Base-by-base conservation (phyloP, 2,888 invertebrate species). In the Aleiodes testaceus region DNA sequence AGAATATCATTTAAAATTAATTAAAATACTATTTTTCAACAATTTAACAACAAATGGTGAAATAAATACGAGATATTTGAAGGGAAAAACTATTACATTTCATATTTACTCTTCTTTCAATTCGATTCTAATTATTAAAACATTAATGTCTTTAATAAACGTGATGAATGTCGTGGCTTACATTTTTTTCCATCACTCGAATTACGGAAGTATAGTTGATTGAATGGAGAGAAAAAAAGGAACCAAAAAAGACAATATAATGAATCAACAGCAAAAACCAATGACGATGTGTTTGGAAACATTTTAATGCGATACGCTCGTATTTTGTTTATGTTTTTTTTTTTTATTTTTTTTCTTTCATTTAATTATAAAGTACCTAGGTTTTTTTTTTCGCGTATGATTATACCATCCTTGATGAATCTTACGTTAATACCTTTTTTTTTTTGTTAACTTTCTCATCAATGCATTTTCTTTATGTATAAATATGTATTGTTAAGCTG, bases 371-470 rank as follows among this genome's bases (percentile, higher is more conserved):
- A 66, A 67, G 67, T 72, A 64, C 64, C 64, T 71, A 63, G 72
- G 72, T 61, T 73, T 50, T 45, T 73, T 72, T 64, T 82, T 78
- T 79, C 75, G 82, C 82, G 80, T 84, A 87, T 83, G 85, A 84
- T 86, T 87, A 86, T 85, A 87, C 79, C 86, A 82, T 84, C 84
- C 84, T 83, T 84, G 84, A 85, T 86, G 82, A 83, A 83, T 82
- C 82, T 86, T 86, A 86, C 80, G 81, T 85, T 83, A 86, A 86
- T 84, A 86, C 80, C 20, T 63, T 63, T 59, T 85, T n/a, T n/a
- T n/a, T n/a, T n/a, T n/a, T n/a, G n/a, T 86, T 79, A 87, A 85
- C 84, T 86, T 87, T 84, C 85, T 86, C 85, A 85, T 84, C 82
- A 84, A 85, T 85, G 85, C 81, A 82, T 81, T 70, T 65, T 67